Conservation (phyloP, 2,113 vertebrate species). For the Leucoraja erinaceus region DNA sequence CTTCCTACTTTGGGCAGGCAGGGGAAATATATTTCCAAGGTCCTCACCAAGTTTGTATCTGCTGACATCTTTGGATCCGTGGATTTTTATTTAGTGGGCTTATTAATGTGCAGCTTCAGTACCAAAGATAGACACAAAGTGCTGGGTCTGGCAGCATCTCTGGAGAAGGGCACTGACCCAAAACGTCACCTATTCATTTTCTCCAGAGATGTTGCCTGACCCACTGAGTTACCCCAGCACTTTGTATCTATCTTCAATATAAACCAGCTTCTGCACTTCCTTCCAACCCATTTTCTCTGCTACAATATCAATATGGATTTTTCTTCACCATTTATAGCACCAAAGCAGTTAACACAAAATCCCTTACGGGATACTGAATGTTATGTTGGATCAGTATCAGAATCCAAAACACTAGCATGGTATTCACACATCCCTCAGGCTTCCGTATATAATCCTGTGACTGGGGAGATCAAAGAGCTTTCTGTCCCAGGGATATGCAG, state of each 20-base stretch:
- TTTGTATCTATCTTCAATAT: too few relatives aligned
- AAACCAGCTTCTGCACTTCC: too few relatives aligned
- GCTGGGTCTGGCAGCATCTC: too few relatives aligned
- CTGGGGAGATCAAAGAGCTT: background rate
- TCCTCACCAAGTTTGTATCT: background rate
- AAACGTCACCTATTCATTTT: too few relatives aligned
- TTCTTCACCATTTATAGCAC: constrained; percentile 25
- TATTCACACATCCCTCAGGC: background rate
- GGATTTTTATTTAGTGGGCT: background rate
- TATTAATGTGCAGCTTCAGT: background rate
- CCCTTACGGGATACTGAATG: constrained; percentile 21
- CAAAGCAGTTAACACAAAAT: constrained; percentile 31
- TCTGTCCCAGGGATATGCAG: constrained; percentile 10
- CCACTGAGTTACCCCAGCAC: too few relatives aligned
- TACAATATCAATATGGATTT: background rate
- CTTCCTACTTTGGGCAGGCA: background rate
- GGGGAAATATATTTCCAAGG: background rate
- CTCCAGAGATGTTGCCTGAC: too few relatives aligned
- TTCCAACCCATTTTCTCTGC: too few relatives aligned
- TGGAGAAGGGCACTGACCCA: too few relatives aligned
- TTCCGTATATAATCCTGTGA: constrained; percentile 13
- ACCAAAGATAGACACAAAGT: too few relatives aligned
- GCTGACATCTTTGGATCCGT: background rate
- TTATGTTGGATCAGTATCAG: constrained; percentile 14
- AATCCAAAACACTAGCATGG: constrained; percentile 28